Base-by-base conservation (phyloP, 2,888 invertebrate species). In the Eudemis profundana region DNA sequence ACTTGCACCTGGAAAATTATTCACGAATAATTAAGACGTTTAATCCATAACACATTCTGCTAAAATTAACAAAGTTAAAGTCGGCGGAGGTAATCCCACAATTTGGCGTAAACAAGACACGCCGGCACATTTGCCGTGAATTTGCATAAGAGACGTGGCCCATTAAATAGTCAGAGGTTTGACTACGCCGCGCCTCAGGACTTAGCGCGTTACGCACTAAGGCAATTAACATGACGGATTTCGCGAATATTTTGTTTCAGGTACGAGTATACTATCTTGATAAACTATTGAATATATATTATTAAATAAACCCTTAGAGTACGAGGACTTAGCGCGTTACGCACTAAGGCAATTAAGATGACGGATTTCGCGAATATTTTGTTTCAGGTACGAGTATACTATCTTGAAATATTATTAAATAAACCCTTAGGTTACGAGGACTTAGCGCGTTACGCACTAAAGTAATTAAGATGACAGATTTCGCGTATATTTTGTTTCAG, bases 31-130 rank as follows among this genome's bases (percentile, higher is more conserved):
- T 61, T 50, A 66, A 36, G 50, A 23, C n/a, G 47, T 42, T 29
- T 60, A 61, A 69, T 50, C 65, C 54, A 46, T 47, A 62, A 51
- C 56, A 64, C 64, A 61, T 42, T 38, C 40, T 40, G 38, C 29
- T 27, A 29, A 68, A 66, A 66, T 68, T 66, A 60, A 54, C 54
- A 60, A 68, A 68, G 60, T 63, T 63, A 49, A 68, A 54, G 62
- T 66, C 59, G 50, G 42, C 50, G 49, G 19, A 54, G 65, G 49
- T 66, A 68, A 68, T 66, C 57, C 44, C 46, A 59, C 61, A 61
- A 69, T 69, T 68, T 40, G 51, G 62, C 65, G 62, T 67, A 68
- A 70, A 70, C 68, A 68, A 57, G 64, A 67, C 59, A 66, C 63
- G 61, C 53, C 42, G 56, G 65, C 68, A 65, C 67, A 68, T 67